Conservation (phyloP, 2,113 vertebrate genomes). For the Cebidichthys violaceus region DNA sequence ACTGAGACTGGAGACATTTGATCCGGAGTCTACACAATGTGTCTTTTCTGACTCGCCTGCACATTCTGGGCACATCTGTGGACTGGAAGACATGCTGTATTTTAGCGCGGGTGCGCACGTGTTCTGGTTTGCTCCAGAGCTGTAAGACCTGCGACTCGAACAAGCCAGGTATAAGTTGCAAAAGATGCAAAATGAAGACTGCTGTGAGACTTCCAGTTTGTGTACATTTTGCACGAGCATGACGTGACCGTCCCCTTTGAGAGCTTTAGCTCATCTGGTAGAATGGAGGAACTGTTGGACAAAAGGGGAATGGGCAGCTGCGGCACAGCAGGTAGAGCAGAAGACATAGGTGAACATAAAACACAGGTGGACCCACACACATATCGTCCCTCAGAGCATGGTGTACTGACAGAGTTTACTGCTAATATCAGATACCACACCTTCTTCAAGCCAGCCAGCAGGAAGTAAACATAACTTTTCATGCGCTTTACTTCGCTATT, state of each 20-base stretch:
- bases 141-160: background rate
- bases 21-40: constrained; percentile 19
- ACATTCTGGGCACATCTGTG: background rate
- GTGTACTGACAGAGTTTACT: background rate
- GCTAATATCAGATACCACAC: background rate
- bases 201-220: background rate
- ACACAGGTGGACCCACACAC: background rate
- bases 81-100: background rate
- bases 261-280: background rate
- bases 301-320: background rate
- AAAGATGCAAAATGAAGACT: background rate
- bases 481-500: background rate
- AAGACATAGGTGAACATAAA: background rate
- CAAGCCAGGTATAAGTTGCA: background rate
- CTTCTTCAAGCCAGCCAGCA: background rate
- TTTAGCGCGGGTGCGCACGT: background rate
- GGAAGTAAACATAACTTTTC: background rate
- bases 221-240: background rate
- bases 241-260: background rate
- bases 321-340: background rate
- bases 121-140: background rate
- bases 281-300: background rate
- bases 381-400: background rate
- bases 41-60: background rate
- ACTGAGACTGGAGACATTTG: constrained; percentile 8